Base-by-base conservation (phyloP, 2,797 vertebrate species). In the Atherinosoma microstoma region DNA sequence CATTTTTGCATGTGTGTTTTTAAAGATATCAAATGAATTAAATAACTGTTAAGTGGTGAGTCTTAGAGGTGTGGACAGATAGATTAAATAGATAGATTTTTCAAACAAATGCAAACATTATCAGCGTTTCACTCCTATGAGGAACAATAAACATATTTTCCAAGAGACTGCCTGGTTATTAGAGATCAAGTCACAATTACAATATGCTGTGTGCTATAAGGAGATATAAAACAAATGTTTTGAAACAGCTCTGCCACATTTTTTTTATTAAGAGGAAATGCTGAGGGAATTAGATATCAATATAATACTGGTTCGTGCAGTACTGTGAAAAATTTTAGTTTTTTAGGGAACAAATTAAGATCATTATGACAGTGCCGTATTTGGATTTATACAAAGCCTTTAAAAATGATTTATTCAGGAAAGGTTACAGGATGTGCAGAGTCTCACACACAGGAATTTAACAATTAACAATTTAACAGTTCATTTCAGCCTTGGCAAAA, bases 401-500 rank as follows among this genome's bases (percentile, higher is more conserved):
- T 47, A 22, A 47, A 49, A 22, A 6, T 22, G 20, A 49, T 49
- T 22, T 18, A 8, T 20, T 57, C 6, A 16, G 15, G 3, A 57
- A 60, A 67, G 15, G 40, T 64, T 18, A n/a, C 5, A 60, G 3
- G 15, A 61, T 30, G 51, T 12, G 60, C 34, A 15, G 7, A 24
- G 2, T 22, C n/a, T 24, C 3, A 58, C 13, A 35, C 22, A 61
- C 0, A 70, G 35, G 38, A 59, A 57, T n/a, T 47, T 18, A 67
- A 29, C 32, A 57, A 63, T 1, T 2, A 35, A 30, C 18, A 57
- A 63, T 53, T 57, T 12, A 62, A 45, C 9, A 61, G 10, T 56
- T 78, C 0, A 68, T 64, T 70, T 62, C 13, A 32, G 32, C 15
- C 54, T 58, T 13, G 24, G 62, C 32, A 36, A 72, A 53, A 73